Percentiles rank a stretch among this genome's conserved stretches.
These are phyloP conservation scores for Siphlonurus alternatus DNA, from an alignment of 2,888 invertebrate species.

Conservation along the genomic window DNA sequence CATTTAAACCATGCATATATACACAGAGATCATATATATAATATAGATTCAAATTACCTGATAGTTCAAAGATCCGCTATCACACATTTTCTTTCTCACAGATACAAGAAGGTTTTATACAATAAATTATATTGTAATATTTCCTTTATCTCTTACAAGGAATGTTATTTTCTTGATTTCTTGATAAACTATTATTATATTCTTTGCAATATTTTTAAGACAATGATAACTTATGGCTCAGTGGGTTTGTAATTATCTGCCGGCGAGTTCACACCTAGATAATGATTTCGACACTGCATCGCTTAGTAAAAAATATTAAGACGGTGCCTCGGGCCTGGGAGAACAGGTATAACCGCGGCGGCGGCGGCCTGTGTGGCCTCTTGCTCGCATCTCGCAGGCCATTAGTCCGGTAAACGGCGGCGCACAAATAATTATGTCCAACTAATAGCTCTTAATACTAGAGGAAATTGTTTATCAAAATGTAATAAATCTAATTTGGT, in stretches of 20 bases:
- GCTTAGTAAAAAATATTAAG: neutral
- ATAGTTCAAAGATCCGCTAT: no score
- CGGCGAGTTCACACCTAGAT: constrained; percentile 1
- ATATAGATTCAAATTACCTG: no score
- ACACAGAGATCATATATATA: no score
- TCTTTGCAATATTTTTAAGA: no score
- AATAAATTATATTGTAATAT: no score
- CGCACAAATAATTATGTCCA: neutral
- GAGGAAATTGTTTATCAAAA: no score
- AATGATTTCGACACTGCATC: constrained; percentile 1
- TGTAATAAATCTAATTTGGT: no score
- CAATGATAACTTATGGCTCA: neutral
- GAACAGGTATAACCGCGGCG: neutral
- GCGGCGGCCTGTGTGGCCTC: neutral
- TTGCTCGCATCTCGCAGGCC: neutral
- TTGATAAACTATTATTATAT: no score
- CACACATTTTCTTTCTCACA: no score
- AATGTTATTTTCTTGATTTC: neutral
- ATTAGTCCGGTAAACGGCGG: neutral
- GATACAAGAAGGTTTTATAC: no score
- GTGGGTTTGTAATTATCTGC: neutral
- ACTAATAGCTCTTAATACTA: constrained; percentile 1
- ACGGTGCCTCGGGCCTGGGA: neutral
- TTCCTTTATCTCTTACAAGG: no score
- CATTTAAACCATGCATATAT: no score